Evolutionary conservation across 2,888 invertebrate genomes (phyloP), one percentile per base, ranked within the genome.

Genomic region (Brachypalpus laphriformis): DNA sequence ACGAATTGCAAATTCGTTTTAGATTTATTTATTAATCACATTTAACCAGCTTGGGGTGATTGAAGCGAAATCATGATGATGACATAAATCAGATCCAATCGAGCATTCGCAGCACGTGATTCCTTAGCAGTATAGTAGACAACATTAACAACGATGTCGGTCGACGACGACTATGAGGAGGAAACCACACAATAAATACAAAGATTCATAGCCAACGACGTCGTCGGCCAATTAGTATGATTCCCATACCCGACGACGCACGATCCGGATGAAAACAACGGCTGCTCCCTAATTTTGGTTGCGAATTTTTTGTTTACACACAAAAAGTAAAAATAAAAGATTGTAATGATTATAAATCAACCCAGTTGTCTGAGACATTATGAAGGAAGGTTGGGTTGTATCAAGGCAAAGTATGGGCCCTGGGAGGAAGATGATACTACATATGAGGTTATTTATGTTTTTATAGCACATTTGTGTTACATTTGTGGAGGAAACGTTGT

Each of bases 221-320:
- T 66, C 28, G 76, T 61, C 51, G 49, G 37, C 77, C 72, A 82
- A 77, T 82, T 72, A 82, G 66, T 76, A 66, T 77, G 72, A 72
- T 47, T 82, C 57, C 40, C 71, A 54, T 68, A 49, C 22, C 40
- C 40, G 34, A 16, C n/a, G n/a, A n/a, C n/a, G n/a, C n/a, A n/a
- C n/a, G 11, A 34, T 31, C 45, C 51, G 20, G 45, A 47, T 45
- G 37, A 66, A 68, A 68, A 77, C 54, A 72, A 31, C 45, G 45
- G 45, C 72, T 82, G 65, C 77, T 82, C 77, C 77, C 72, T 47
- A 57, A 77, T 83, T 78, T 78, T 59, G 72, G 16, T 83, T 74
- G 82, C 63, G 61, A 68, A 56, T 68, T 78, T 66, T 59, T 45
- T 65, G 47, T 74, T 57, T 63, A 40, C 68, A 45, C n/a, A 25